Conservation (phyloP, 2,113 vertebrate species). For the Epinephelus cyanopodus region DNA sequence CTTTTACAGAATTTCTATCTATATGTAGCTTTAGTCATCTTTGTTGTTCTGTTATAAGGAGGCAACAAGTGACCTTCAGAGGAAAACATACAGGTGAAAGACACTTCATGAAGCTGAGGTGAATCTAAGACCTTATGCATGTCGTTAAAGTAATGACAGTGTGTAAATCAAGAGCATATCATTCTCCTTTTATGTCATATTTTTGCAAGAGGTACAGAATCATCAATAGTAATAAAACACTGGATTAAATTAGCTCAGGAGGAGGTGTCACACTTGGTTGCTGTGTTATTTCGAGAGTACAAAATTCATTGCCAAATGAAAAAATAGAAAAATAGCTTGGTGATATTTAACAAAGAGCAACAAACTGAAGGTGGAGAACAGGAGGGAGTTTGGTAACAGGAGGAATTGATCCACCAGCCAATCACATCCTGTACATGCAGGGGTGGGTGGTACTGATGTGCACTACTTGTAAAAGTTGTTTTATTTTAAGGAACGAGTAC, state of each 20-base stretch:
- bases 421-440: neutral
- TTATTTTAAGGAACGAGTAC: no score
- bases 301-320: neutral
- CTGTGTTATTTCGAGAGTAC: neutral
- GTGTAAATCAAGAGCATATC: neutral
- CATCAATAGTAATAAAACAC: neutral
- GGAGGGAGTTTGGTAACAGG: neutral
- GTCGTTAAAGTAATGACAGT: neutral
- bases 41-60: neutral
- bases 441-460: no score
- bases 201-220: neutral
- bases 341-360: neutral
- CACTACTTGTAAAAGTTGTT: no score
- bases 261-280: conserved; percentile 5
- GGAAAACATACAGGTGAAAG: neutral
- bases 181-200: neutral
- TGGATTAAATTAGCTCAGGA: neutral
- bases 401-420: neutral
- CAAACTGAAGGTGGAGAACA: neutral
- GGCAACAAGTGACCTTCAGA: neutral
- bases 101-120: neutral
- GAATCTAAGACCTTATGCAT: neutral
- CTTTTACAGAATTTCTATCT: neutral
- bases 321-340: neutral
- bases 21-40: neutral